Base-by-base conservation (phyloP, 1,140 invertebrate species). In the Anoplophora glabripennis region DNA sequence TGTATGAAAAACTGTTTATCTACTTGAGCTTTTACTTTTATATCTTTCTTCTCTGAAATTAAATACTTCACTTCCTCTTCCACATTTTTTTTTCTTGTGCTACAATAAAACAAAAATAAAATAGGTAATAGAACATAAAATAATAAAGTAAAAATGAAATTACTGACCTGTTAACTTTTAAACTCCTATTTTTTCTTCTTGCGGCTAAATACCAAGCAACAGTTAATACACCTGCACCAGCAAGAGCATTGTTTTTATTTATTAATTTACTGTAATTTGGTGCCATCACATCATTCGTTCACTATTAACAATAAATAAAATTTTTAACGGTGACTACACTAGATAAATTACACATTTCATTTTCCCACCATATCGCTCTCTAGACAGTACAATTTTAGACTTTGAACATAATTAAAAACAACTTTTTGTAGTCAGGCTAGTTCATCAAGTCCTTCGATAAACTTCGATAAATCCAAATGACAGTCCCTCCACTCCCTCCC, bases 1-100 rank as follows among this genome's bases (percentile, higher is more conserved):
- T 94, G 90, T 57, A 83, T 81, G 65, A 96, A 86, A 74, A 97
- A 97, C 53, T 83, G 80, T 15, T 79, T 82, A 79, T 97, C 89
- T 0, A 98, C 90, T 60, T 93, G 89, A n/a, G 93, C 90, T 77
- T 86, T 93, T 21, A 84, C 83, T 14, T 78, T 72, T 61, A 83
- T 86, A 63, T 81, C 79, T 28, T 83, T 82, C 66, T 87, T 85
- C 73, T 86, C 85, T 59, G 89, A 84, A 51, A 90, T 89, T 74
- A 89, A 81, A 74, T 90, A 90, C 66, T 89, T 86, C 59, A 90
- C 84, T 66, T 88, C 85, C 64, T 87, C 82, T 64, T 85, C 84
- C 44, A 82, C 78, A 55, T 63, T 46, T 14, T 64, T 61, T 60
- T 68, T 70, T 12, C 61, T 66, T 45, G 54, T 69, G 37, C 67